These are phyloP conservation scores for Sphecodes monilicornis DNA, from an alignment of 2,888 invertebrate genomes.

Conservation along the genomic window DNA sequence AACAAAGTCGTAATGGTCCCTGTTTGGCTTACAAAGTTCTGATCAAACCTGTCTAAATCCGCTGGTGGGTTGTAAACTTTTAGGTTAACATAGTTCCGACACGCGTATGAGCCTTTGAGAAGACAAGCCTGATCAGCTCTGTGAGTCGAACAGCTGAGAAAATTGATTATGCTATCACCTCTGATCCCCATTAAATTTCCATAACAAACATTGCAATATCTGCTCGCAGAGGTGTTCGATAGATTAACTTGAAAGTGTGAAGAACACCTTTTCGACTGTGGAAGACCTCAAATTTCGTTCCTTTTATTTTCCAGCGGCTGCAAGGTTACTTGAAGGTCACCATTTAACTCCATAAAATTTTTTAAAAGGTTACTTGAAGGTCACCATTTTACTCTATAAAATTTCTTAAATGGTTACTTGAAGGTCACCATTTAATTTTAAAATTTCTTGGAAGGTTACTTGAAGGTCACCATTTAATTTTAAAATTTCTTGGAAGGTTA, in stretches of 20 bases:
- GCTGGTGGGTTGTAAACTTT: conserved; percentile 3
- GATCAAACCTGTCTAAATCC: conserved; percentile 9
- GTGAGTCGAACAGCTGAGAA: background rate
- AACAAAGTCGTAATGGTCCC: conserved; percentile 1
- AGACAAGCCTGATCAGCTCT: background rate
- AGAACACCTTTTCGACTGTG: too few species aligned
- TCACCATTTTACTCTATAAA: too few species aligned
- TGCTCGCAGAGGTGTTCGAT: background rate
- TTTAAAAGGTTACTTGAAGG: too few species aligned
- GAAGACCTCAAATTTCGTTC: too few species aligned
- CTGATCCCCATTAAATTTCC: background rate
- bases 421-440: too few species aligned
- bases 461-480: too few species aligned
- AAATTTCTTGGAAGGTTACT: too few species aligned
- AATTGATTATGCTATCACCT: background rate
- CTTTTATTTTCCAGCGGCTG: background rate
- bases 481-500: too few species aligned
- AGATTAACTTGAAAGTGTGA: too few species aligned
- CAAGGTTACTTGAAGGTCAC: too few species aligned
- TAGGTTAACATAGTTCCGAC: background rate
- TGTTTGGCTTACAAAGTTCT: conserved; percentile 6
- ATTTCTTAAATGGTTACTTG: too few species aligned
- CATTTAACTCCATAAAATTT: too few species aligned
- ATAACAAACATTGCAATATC: background rate
- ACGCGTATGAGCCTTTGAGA: background rate